Conservation (phyloP, 2,797 vertebrate species). For the Lepilemur ruficaudatus region DNA sequence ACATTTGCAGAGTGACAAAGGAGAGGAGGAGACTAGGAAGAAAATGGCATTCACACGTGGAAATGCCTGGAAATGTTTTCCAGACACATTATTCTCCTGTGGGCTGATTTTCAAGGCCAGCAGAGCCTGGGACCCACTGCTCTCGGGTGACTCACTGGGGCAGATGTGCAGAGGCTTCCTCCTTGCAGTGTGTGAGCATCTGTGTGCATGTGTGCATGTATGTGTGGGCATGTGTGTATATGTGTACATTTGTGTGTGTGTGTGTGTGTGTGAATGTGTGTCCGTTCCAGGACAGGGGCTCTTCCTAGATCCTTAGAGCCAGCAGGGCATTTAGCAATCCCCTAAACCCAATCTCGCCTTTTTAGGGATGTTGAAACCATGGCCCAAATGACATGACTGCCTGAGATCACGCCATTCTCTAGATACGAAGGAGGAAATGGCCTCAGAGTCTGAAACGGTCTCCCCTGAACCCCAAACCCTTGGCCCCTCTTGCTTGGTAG, state of each 20-base stretch:
- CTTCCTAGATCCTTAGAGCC: background rate
- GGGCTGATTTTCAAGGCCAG: background rate
- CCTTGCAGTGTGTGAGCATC: background rate
- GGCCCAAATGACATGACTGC: background rate
- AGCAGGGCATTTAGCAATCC: background rate
- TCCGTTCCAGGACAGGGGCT: background rate
- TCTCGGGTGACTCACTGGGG: background rate
- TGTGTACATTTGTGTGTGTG: background rate
- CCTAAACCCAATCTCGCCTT: background rate
- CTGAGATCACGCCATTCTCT: background rate
- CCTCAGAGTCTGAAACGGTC: background rate
- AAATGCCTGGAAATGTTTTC: background rate
- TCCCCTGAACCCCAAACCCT: background rate
- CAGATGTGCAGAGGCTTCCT: background rate
- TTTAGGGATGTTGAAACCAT: background rate
- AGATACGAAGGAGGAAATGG: background rate
- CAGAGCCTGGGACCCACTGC: background rate
- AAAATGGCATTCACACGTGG: background rate
- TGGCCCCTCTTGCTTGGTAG: background rate
- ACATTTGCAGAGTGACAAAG: conserved; percentile 8
- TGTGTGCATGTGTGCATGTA: too few relatives aligned
- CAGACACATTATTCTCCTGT: background rate
- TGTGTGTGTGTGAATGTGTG: background rate
- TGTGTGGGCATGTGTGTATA: background rate
- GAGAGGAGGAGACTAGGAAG: background rate